Evolutionary conservation across 2,797 vertebrate genomes (phyloP), one percentile per base, ranked within the genome.

Genomic region (Tiaroga cobitis): DNA sequence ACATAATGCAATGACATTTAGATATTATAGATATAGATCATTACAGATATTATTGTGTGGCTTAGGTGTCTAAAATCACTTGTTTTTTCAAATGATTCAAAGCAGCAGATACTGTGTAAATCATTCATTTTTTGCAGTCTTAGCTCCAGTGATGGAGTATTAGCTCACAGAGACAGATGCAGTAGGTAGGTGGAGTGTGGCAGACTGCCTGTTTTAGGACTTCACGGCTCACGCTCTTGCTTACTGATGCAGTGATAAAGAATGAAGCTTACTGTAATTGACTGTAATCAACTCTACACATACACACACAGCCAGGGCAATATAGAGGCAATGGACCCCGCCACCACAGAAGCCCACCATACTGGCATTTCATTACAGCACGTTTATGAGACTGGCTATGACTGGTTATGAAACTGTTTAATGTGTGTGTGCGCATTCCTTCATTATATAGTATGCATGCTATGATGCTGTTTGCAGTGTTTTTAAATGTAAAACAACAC

Each of bases 191-290:
- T 70, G 83, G 83, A 80, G 77, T 72, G 77, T 80, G 77, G 39
- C 83, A 85, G 76, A 85, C 83, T 80, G 83, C 68, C 82, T 83
- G 73, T 77, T 68, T 56, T 61, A 77, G 73, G 34, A 77, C 46
- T 51, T 56, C 59, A n/a, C 21, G 56, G 70, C 70, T 82, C 70
- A 74, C 69, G 70, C 61, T 59, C 69, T 82, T 75, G 67, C 74
- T 85, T 86, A 79, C 54, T 56, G 84, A 80, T 76, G 80, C 77
- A 81, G 81, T 81, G 75, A 85, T 65, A 81, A 68, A 87, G 82
- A 84, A 86, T 69, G 67, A 68, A 75, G 56, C 79, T 84, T 88
- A 81, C 83, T 88, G 74, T 86, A 88, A 84, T 89, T 89, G 69
- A 81, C 59, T 78, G 29, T 81, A 86, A 90, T 88, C 81, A 87